Percentiles rank a stretch among this genome's conserved stretches.
Conservation (phyloP, 2,113 vertebrate genomes). For the Tyto alba region DNA sequence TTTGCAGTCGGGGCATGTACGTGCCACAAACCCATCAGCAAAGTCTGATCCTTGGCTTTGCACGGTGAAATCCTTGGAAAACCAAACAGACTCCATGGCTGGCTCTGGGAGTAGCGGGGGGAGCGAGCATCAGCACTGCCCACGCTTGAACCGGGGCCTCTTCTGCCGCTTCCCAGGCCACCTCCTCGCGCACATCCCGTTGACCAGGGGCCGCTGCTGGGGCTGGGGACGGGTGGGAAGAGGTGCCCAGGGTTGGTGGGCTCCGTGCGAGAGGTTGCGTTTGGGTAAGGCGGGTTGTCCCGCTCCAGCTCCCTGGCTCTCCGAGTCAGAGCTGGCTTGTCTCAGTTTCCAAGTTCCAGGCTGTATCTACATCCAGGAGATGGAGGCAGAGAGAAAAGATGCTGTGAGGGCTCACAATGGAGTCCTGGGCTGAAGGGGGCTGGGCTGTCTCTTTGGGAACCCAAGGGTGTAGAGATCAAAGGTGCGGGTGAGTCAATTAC, state of each 20-base stretch:
- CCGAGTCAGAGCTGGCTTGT: not conserved
- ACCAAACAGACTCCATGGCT: accelerated
- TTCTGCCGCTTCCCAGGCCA: not conserved
- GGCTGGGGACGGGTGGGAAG: not conserved
- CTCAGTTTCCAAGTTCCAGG: not conserved
- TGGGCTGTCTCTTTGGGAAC: conserved; percentile 14
- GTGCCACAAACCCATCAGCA: not conserved
- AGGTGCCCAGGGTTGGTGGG: not conserved
- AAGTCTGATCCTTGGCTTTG: not conserved
- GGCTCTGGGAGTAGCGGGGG: accelerated
- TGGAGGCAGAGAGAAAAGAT: not conserved
- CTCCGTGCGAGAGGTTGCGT: accelerated
- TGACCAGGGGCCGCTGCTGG: not conserved
- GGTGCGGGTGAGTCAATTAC: conserved; percentile 29
- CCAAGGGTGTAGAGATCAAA: conserved; percentile 53
- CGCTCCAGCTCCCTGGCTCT: not conserved
- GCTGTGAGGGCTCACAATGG: conserved; percentile 16
- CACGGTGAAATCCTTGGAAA: not conserved
- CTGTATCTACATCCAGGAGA: not conserved
- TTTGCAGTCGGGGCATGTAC: accelerated
- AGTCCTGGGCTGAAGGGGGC: not conserved
- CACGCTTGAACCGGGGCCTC: accelerated
- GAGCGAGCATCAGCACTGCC: accelerated
- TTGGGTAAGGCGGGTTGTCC: not conserved
- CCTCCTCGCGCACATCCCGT: accelerated